Evolutionary conservation across 2,888 invertebrate species (phyloP).

Genomic region (Hymenopus coronatus): DNA sequence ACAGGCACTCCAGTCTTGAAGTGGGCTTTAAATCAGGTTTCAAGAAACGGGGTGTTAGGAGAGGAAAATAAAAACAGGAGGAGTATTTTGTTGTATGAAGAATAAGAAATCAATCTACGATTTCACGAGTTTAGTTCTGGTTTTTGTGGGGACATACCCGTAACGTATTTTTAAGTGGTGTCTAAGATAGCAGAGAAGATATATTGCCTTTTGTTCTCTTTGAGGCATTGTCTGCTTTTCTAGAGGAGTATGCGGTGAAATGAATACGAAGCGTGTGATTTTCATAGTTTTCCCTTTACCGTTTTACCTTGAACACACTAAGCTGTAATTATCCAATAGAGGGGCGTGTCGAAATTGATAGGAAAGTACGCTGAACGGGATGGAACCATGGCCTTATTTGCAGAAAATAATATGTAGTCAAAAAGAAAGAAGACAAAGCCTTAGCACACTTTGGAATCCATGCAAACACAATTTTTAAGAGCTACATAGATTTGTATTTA

Average conservation of each 20-base stretch:
- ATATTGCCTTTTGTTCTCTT: neutral
- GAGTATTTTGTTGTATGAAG: neutral
- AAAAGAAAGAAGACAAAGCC: neutral
- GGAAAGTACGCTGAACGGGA: neutral
- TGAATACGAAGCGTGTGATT: neutral
- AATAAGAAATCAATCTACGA: conserved; percentile 7
- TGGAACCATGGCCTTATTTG: neutral
- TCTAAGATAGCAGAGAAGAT: neutral
- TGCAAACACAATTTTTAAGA: too few relatives aligned
- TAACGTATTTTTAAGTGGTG: conserved; percentile 7
- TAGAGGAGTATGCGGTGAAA: neutral
- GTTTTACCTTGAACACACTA: neutral
- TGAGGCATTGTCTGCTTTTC: neutral
- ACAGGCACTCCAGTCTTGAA: neutral
- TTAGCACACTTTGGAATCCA: too few relatives aligned
- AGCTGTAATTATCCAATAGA: neutral
- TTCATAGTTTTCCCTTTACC: neutral
- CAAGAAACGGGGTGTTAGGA: neutral
- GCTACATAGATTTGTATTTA: too few relatives aligned
- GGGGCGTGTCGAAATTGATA: neutral
- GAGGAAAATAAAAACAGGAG: neutral
- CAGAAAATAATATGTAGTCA: neutral
- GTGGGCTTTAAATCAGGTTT: neutral
- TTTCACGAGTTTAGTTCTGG: conserved; percentile 13
- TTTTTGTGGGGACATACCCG: neutral